Evolutionary conservation across 2,888 invertebrate species (phyloP).

Genomic region (Odontocerum albicorne): DNA sequence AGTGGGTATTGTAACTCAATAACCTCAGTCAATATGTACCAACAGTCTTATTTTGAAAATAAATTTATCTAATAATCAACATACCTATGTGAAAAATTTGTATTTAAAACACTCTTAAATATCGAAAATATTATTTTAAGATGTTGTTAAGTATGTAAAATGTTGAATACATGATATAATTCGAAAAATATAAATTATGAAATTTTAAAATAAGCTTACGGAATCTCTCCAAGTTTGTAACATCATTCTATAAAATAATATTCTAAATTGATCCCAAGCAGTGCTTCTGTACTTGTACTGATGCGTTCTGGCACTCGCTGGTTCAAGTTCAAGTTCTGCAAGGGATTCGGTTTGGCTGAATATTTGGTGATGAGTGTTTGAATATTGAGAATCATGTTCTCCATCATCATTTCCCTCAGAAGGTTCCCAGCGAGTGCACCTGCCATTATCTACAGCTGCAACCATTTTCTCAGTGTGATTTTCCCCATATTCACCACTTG

Average conservation of each 20-base stretch:
- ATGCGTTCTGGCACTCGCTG: constrained; percentile 52
- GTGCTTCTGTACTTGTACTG: constrained; percentile 59
- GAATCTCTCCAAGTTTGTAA: constrained; percentile 75
- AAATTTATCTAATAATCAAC: no score
- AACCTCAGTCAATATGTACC: no score
- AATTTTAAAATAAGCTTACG: no score
- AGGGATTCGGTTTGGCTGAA: constrained; percentile 42
- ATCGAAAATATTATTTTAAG: no score
- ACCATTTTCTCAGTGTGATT: constrained; percentile 72
- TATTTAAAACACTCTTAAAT: no score
- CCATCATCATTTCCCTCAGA: neutral
- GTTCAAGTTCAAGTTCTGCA: constrained; percentile 48
- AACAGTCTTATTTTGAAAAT: no score
- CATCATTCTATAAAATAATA: constrained; percentile 69
- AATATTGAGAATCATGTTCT: neutral
- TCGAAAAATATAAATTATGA: no score
- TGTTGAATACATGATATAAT: no score
- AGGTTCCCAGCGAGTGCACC: constrained; percentile 55
- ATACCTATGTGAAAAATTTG: no score
- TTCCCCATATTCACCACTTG: constrained; percentile 78
- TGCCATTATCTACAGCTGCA: constrained; percentile 66
- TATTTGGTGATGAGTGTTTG: neutral
- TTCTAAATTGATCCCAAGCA: constrained; percentile 67
- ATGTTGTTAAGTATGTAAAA: no score
- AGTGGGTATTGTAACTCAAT: no score